These are phyloP conservation scores for Falco columbarius DNA, from an alignment of 2,797 vertebrate species.

Conservation along the genomic window DNA sequence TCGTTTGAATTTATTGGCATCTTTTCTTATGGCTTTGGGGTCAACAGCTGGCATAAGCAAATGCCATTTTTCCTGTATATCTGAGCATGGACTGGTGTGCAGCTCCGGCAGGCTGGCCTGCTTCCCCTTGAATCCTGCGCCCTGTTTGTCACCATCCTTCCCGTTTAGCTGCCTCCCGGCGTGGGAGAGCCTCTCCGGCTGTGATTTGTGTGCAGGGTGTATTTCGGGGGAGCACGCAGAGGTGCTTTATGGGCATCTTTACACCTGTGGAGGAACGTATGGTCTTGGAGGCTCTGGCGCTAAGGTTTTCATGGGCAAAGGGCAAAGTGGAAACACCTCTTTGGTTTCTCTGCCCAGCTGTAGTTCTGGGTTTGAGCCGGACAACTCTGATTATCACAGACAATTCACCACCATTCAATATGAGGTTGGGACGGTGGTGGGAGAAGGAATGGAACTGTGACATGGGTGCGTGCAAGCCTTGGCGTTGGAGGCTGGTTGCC, in stretches of 20 bases:
- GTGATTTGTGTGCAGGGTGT: background rate
- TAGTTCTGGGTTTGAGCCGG: background rate
- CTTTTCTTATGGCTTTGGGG: background rate
- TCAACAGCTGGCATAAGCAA: background rate
- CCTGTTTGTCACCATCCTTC: rapidly evolving
- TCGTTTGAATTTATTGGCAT: background rate
- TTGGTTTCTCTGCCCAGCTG: background rate
- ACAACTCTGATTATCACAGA: rapidly evolving
- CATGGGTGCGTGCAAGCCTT: background rate
- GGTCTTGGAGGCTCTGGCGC: background rate
- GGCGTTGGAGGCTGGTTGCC: rapidly evolving
- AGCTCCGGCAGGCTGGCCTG: background rate
- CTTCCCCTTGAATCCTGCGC: background rate
- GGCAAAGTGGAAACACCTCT: background rate
- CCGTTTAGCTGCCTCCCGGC: background rate
- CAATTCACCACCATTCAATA: background rate
- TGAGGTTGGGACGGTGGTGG: background rate
- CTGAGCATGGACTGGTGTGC: background rate
- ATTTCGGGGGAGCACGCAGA: background rate
- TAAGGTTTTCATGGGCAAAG: background rate
- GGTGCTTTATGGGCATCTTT: background rate
- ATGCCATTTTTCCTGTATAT: background rate
- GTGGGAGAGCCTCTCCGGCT: background rate
- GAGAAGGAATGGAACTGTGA: background rate
- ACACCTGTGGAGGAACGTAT: background rate